A percentile compares a stretch with the other conserved stretches of the same genome.
Conservation (phyloP, 2,888 invertebrate genomes). For the Bombyx huttoni region DNA sequence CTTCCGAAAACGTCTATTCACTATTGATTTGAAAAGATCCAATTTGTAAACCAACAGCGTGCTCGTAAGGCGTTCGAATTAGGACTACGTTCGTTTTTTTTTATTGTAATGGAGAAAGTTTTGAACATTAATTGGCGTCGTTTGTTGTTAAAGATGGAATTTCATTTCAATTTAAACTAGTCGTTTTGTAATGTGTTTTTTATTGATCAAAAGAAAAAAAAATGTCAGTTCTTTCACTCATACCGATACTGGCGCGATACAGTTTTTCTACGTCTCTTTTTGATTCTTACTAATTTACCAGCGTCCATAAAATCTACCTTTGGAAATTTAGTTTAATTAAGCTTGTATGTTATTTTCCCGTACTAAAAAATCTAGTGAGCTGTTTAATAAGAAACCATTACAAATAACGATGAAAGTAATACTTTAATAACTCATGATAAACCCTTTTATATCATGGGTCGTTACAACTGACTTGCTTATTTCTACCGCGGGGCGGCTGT, state of each 20-base stretch:
- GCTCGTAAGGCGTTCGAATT: neutral
- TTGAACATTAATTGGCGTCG: neutral
- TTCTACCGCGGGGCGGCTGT: too few species aligned
- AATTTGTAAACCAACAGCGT: slow-evolving; percentile 1
- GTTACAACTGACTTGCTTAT: too few species aligned
- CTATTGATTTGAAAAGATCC: slow-evolving; percentile 2
- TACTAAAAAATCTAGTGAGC: too few species aligned
- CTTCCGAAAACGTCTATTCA: slow-evolving; percentile 4
- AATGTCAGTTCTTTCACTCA: neutral
- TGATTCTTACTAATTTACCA: too few species aligned
- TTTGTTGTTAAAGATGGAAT: neutral
- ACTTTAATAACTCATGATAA: too few species aligned
- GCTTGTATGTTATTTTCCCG: too few species aligned
- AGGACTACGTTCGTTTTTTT: neutral
- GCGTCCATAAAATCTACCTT: too few species aligned
- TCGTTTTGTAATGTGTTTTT: neutral
- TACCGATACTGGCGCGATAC: neutral
- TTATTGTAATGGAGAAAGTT: slow-evolving; percentile 1
- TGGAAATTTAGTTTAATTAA: too few species aligned
- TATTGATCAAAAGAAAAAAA: neutral
- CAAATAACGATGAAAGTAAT: too few species aligned
- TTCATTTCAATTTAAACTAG: neutral
- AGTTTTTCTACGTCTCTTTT: neutral
- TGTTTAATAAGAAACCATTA: too few species aligned
- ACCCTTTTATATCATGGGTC: too few species aligned